Percentiles rank a stretch among this genome's conserved stretches.
phyloP scores from a whole-genome alignment of 2,113 vertebrate genomes.

The Serranochromis macrocephalus region DNA sequence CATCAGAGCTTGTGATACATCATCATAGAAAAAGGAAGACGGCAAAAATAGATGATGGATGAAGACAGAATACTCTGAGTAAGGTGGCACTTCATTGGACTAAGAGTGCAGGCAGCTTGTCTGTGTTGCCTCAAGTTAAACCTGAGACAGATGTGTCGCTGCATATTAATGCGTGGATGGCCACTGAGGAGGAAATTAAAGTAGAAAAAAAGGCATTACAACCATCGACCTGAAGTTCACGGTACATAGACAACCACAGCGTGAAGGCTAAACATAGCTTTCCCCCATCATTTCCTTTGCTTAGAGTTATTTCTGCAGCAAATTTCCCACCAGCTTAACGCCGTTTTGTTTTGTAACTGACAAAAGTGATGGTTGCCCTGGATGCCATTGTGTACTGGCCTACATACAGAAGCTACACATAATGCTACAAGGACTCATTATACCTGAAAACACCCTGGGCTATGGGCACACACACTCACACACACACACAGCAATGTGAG shows the following conservation, averaged over 20 bases:
- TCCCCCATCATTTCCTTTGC: neutral
- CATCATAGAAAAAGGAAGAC: neutral
- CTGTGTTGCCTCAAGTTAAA: neutral
- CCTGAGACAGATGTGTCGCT: neutral
- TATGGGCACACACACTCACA: neutral
- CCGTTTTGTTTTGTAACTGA: neutral
- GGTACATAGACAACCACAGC: neutral
- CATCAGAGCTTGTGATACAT: constrained; percentile 2
- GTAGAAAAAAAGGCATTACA: neutral
- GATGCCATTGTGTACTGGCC: constrained; percentile 3
- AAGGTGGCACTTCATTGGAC: neutral
- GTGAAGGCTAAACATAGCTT: neutral
- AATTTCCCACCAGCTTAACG: neutral
- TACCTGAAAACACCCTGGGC: constrained; percentile 30
- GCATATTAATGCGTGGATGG: neutral
- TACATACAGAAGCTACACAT: constrained; percentile 19
- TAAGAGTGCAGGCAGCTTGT: neutral
- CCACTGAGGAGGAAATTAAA: neutral
- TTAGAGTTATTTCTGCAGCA: neutral
- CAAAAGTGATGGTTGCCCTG: neutral
- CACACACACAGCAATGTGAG: neutral
- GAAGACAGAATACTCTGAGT: neutral
- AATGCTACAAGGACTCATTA: constrained; percentile 9
- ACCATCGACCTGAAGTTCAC: neutral
- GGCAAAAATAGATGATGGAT: neutral